phyloP scores from a whole-genome alignment of 2,113 vertebrate genomes.

The Tylochromis polylepis region DNA sequence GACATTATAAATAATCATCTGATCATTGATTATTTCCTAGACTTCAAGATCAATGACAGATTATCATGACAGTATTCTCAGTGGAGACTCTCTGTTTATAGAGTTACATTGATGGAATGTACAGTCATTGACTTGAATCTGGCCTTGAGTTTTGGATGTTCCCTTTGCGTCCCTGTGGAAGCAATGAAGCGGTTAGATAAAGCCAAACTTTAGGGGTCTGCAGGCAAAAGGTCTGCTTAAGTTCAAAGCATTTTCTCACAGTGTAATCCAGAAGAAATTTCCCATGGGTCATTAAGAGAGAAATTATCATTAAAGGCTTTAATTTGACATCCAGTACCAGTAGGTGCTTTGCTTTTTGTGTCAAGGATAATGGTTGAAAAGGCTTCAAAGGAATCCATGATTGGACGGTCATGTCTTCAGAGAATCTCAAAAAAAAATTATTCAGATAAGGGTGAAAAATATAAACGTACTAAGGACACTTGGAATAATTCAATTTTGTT shows the following conservation, averaged over 20 bases:
- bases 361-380: conserved; percentile 71
- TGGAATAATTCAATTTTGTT: conserved; percentile 9
- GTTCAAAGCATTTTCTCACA: conserved; percentile 72
- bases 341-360: conserved; percentile 64
- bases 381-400: conserved; percentile 68
- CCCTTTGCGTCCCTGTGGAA: not conserved
- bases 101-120: not conserved
- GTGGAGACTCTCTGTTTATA: not conserved
- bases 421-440: conserved; percentile 41
- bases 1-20: not conserved
- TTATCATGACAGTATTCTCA: not conserved
- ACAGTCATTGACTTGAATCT: conserved; percentile 9
- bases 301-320: conserved; percentile 75
- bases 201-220: conserved; percentile 55
- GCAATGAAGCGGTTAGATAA: conserved; percentile 8
- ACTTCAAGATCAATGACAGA: not conserved
- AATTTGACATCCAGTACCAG: conserved; percentile 74
- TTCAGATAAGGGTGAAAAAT: conserved; percentile 58
- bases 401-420: conserved; percentile 47
- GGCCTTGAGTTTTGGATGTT: conserved; percentile 10
- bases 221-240: conserved; percentile 69
- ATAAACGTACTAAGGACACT: conserved; percentile 11
- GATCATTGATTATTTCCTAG: not conserved
- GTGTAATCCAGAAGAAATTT: conserved; percentile 75
- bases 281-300: conserved; percentile 65